Evolutionary conservation across 92 coral and sea anemone genomes (phyloP), one percentile per base, ranked within the genome.

Genomic region (Epizoanthus fatuus): DNA sequence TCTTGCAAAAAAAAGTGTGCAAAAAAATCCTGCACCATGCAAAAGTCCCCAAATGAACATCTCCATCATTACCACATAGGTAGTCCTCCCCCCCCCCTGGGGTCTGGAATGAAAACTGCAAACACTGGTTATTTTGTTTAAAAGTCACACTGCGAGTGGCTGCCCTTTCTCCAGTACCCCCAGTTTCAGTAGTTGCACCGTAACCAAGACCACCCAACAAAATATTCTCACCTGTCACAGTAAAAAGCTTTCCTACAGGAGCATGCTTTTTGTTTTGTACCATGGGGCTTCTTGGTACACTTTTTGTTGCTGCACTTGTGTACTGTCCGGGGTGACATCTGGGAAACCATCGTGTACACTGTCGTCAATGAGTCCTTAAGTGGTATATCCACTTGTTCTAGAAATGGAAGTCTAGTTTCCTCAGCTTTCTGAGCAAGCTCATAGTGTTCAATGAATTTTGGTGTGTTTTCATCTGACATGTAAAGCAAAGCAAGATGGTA

Each of bases 351-450:
- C 3, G 70, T 63, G 60, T 88, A 87, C 0, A 20, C 0, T 11
- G 69, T 39, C 15, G 84, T 11, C 56, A 93, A 19, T 8, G 59
- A 3, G 14, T 85, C 40, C 52, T 93, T 93, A 20, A 77, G 5
- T 5, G 54, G 64, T 0, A 67, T 59, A 2, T 75, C 51, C 40
- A 93, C 92, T 2, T 79, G 93, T 5, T 32, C 78, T 63, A 89
- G 49, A 74, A 94, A 94, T 29, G 96, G 92, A 0, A 94, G 85
- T 62, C 94, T 84, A 45, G 68, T 90, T 69, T 75, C 94, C 71
- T 94, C 96, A 37, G 96, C 92, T 65, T 94, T 89, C 67, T 94
- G 94, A 11, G 94, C 96, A 17, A 72, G 86, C 81, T 90, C 94
- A 44, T 83, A 85, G 75, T 74, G 79, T 60, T 84, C 65, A 57